Conservation (phyloP, 2,113 vertebrate species). For the Symphodus melops region DNA sequence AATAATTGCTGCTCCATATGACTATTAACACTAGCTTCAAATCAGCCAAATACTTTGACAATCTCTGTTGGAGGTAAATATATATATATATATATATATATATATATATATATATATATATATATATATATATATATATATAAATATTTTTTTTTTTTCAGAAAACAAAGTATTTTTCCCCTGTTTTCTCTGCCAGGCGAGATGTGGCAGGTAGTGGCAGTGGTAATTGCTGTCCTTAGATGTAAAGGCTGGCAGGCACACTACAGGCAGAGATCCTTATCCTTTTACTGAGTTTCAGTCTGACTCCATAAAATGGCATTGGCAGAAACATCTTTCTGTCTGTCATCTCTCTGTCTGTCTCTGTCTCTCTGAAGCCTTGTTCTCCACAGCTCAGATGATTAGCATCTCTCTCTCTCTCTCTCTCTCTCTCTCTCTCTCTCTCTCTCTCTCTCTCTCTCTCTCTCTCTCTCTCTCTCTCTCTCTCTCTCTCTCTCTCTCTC, state of each 20-base stretch:
- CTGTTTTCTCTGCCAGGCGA: conserved; percentile 9
- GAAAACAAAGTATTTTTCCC: no score
- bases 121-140: no score
- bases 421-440: background rate
- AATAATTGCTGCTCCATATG: background rate
- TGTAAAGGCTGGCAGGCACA: conserved; percentile 32
- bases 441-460: conserved; percentile 29
- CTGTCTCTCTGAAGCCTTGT: conserved; percentile 48
- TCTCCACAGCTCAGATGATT: conserved; percentile 62
- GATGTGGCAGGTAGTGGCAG: conserved; percentile 37
- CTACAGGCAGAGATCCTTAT: conserved; percentile 63
- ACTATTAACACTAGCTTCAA: conserved; percentile 4
- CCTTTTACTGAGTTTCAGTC: conserved; percentile 42
- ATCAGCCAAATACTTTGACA: conserved; percentile 7
- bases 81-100: no score
- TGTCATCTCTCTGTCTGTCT: conserved; percentile 35
- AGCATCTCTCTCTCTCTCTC: conserved; percentile 55
- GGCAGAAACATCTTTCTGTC: conserved; percentile 48
- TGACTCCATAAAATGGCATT: conserved; percentile 47
- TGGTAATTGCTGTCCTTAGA: conserved; percentile 56
- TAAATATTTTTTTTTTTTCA: no score
- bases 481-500: no score
- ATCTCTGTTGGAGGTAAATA: conserved; percentile 9
- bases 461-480: conserved; percentile 18
- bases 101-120: no score